Conservation (phyloP, 1,140 invertebrate genomes). For the Ptiloglossa arizonensis region DNA sequence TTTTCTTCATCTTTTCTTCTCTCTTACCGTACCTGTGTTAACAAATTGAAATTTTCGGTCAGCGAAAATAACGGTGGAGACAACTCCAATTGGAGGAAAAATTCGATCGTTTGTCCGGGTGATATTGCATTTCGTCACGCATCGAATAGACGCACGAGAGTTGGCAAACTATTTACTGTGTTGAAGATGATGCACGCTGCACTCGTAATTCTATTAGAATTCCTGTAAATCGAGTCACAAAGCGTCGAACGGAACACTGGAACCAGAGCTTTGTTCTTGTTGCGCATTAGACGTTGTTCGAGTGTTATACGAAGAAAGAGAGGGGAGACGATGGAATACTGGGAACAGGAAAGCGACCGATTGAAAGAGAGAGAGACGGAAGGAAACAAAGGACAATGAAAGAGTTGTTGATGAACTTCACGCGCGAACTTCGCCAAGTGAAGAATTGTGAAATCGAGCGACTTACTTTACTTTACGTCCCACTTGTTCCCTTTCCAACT, state of each 20-base stretch:
- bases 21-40: too few relatives aligned
- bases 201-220: slow-evolving; percentile 2
- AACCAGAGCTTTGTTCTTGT: too few relatives aligned
- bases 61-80: too few relatives aligned
- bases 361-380: background rate
- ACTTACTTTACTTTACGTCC: slow-evolving; percentile 69
- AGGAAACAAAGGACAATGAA: slow-evolving; percentile 44
- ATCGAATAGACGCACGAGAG: background rate
- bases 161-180: background rate
- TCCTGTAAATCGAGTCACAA: slow-evolving; percentile 28
- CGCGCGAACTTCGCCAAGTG: slow-evolving; percentile 69
- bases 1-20: too few relatives aligned
- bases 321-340: slow-evolving; percentile 27
- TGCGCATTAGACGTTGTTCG: slow-evolving; percentile 33
- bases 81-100: too few relatives aligned
- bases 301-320: slow-evolving; percentile 39
- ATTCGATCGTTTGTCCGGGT: too few relatives aligned
- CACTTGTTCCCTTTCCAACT: slow-evolving; percentile 53
- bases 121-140: too few relatives aligned
- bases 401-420: slow-evolving; percentile 73
- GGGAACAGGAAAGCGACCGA: background rate
- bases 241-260: too few relatives aligned
- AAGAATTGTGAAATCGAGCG: slow-evolving; percentile 69
- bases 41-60: too few relatives aligned
- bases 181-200: too few relatives aligned